Percentiles rank a stretch among this genome's conserved stretches.
Conservation (phyloP, 2,888 invertebrate genomes). For the Troides aeacus region DNA sequence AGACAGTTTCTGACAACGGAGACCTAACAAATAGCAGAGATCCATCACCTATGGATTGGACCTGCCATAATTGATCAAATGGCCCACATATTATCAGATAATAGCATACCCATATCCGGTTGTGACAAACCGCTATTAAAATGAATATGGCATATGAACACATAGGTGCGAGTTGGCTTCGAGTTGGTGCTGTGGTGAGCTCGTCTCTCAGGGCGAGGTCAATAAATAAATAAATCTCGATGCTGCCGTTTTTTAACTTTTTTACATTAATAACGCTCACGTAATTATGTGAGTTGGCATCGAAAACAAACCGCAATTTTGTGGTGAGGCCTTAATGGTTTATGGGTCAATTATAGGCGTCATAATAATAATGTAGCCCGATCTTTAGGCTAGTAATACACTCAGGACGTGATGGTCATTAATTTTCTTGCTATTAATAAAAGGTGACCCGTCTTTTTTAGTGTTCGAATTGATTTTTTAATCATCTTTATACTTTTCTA, state of each 20-base stretch:
- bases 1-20: no score
- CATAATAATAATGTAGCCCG: slow-evolving; percentile 60
- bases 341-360: slow-evolving; percentile 74
- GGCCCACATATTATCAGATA: no score
- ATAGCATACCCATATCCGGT: no score
- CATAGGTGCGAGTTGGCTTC: slow-evolving; percentile 35
- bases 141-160: no score
- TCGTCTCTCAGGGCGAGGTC: slow-evolving; percentile 50
- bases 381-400: slow-evolving; percentile 42
- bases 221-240: slow-evolving; percentile 75
- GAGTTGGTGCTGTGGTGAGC: slow-evolving; percentile 43
- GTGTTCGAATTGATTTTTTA: slow-evolving; percentile 24
- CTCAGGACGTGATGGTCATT: slow-evolving; percentile 39
- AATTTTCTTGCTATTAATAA: slow-evolving; percentile 41
- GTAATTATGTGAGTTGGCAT: slow-evolving; percentile 72
- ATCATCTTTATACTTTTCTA: slow-evolving; percentile 13
- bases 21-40: no score
- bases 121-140: no score
- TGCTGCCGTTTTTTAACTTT: slow-evolving; percentile 63
- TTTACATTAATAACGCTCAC: slow-evolving; percentile 62
- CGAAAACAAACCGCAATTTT: slow-evolving; percentile 73
- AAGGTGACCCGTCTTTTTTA: slow-evolving; percentile 19
- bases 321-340: slow-evolving; percentile 66
- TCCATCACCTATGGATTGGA: no score
- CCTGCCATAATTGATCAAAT: no score